phyloP scores from a whole-genome alignment of 2,888 invertebrate species.

The Epirrhoe tristata region DNA sequence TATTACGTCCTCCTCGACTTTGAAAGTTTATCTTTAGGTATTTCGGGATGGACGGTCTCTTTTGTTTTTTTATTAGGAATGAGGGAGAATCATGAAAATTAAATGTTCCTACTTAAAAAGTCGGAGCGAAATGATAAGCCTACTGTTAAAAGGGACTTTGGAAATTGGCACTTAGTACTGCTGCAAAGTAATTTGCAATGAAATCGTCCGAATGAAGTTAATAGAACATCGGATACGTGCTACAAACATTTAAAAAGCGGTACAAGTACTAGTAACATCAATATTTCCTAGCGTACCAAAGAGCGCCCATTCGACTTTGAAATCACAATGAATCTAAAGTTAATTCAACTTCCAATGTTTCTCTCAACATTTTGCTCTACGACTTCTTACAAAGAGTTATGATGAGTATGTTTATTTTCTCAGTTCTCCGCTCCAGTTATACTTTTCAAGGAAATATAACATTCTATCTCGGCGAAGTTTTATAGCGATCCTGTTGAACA shows the following conservation, averaged over 20 bases:
- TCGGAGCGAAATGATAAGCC: conserved; percentile 14
- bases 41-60: conserved; percentile 25
- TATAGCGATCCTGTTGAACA: conserved; percentile 52
- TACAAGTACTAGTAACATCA: not conserved
- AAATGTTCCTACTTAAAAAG: conserved; percentile 21
- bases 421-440: conserved; percentile 11
- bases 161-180: not conserved
- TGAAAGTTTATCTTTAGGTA: conserved; percentile 42
- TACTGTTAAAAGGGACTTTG: conserved; percentile 7
- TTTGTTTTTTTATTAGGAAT: conserved; percentile 24
- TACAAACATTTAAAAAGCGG: not conserved
- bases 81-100: conserved; percentile 14
- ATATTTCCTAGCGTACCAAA: not conserved
- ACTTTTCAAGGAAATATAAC: conserved; percentile 39
- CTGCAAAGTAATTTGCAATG: not conserved
- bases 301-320: conserved; percentile 12
- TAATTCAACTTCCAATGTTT: conserved; percentile 16
- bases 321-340: conserved; percentile 20
- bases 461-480: conserved; percentile 44
- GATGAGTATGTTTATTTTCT: conserved; percentile 25
- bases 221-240: not conserved
- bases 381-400: conserved; percentile 18
- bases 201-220: not conserved
- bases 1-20: conserved; percentile 47
- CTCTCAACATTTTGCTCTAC: not conserved